These are phyloP conservation scores for Siderastrea siderea DNA, from an alignment of 92 coral and sea anemone species.

Conservation along the genomic window DNA sequence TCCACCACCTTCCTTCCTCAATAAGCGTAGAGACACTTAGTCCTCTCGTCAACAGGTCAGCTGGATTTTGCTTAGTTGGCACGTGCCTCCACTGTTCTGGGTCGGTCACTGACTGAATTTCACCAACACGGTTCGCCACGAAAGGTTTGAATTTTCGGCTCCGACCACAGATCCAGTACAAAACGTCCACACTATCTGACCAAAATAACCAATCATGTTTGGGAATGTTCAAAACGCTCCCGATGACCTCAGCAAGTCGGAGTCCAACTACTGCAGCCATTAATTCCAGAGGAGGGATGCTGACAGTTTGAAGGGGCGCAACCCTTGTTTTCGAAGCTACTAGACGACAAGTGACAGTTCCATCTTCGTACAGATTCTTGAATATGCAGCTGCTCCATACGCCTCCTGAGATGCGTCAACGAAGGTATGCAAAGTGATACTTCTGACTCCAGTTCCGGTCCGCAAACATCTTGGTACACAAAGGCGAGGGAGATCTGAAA, in stretches of 20 bases:
- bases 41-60: slow-evolving; percentile 70
- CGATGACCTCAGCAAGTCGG: slow-evolving; percentile 6
- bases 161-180: slow-evolving; percentile 48
- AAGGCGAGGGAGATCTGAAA: not conserved
- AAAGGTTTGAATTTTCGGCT: slow-evolving; percentile 59
- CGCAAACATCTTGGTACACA: not conserved
- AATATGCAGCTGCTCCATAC: not conserved
- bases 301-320: slow-evolving; percentile 49
- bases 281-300: slow-evolving; percentile 46
- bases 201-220: not conserved
- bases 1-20: slow-evolving; percentile 35
- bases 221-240: slow-evolving; percentile 2
- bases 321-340: slow-evolving; percentile 16
- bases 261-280: slow-evolving; percentile 57
- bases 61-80: slow-evolving; percentile 53
- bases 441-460: not conserved
- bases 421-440: slow-evolving; percentile 3
- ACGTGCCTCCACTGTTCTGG: slow-evolving; percentile 79
- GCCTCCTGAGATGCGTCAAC: not conserved
- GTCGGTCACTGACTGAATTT: slow-evolving; percentile 55
- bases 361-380: slow-evolving; percentile 6
- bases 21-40: slow-evolving; percentile 29
- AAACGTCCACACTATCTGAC: slow-evolving; percentile 32
- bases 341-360: slow-evolving; percentile 2
- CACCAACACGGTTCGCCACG: slow-evolving; percentile 66